Conservation (phyloP, 2,113 vertebrate species). For the Osmerus eperlanus region DNA sequence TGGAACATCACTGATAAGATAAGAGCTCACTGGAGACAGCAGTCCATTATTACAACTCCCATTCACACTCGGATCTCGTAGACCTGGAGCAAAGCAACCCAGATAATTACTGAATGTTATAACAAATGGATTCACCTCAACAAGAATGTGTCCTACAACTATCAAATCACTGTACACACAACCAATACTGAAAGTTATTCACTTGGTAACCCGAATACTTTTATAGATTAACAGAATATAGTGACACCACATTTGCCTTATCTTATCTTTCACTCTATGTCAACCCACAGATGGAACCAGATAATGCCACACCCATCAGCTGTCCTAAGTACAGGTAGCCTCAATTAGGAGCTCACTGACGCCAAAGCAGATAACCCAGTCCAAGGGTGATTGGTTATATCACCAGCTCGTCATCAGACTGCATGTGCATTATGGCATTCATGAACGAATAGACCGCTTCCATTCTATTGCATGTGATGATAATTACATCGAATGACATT, state of each 20-base stretch:
- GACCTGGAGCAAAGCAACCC: not conserved
- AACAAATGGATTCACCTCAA: too few relatives aligned
- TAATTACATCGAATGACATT: not conserved
- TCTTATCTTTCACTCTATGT: not conserved
- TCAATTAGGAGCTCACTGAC: constrained; percentile 19
- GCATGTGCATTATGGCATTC: constrained; percentile 23
- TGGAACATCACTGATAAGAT: constrained; percentile 54
- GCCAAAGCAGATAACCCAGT: constrained; percentile 34
- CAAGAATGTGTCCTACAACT: too few relatives aligned
- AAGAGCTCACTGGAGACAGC: constrained; percentile 23
- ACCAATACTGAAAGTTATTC: too few relatives aligned
- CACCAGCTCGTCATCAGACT: constrained; percentile 19
- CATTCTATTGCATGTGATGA: not conserved
- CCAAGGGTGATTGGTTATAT: constrained; percentile 55
- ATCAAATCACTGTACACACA: too few relatives aligned
- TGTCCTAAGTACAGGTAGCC: not conserved
- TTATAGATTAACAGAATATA: too few relatives aligned
- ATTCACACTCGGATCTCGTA: not conserved
- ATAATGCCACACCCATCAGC: constrained; percentile 10
- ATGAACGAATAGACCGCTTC: not conserved
- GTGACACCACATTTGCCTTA: too few relatives aligned
- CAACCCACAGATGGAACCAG: not conserved
- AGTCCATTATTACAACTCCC: constrained; percentile 21
- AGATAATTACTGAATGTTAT: not conserved
- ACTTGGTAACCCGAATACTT: too few relatives aligned